A percentile compares a stretch with the other conserved stretches of the same genome.
phyloP scores from a whole-genome alignment of 2,113 vertebrate genomes.

The Cyprinodon variegatus region DNA sequence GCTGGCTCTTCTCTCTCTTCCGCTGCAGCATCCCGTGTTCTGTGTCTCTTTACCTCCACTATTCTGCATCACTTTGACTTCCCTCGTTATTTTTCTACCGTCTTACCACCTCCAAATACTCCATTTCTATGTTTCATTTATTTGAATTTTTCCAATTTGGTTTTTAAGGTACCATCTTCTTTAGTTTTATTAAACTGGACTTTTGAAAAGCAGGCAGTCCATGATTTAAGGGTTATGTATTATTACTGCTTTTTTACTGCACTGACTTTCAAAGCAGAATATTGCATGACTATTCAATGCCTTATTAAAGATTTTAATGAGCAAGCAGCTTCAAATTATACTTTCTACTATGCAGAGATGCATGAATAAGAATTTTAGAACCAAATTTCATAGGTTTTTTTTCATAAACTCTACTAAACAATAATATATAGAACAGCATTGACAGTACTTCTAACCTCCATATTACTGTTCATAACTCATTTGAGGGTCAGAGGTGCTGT shows the following conservation, averaged over 20 bases:
- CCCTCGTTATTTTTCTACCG: constrained; percentile 34
- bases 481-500: no score
- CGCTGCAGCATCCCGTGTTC: constrained; percentile 4
- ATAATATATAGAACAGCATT: background rate
- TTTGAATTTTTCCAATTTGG: constrained; percentile 11
- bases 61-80: constrained; percentile 40
- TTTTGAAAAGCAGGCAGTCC: constrained; percentile 34
- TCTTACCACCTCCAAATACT: constrained; percentile 1
- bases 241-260: constrained; percentile 11
- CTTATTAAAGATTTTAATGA: constrained; percentile 52
- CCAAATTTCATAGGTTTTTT: background rate
- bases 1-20: constrained; percentile 47
- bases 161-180: constrained; percentile 18
- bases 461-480: no score
- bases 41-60: constrained; percentile 42
- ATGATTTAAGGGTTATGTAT: constrained; percentile 30
- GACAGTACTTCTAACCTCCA: background rate
- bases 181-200: constrained; percentile 10
- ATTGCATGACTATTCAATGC: constrained; percentile 27
- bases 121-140: background rate
- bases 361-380: background rate
- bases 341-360: constrained; percentile 7
- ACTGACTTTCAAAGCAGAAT: constrained; percentile 33
- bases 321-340: constrained; percentile 17
- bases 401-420: no score